phyloP scores from a whole-genome alignment of 1,140 invertebrate species.

The Brachionus rotundiformis region DNA sequence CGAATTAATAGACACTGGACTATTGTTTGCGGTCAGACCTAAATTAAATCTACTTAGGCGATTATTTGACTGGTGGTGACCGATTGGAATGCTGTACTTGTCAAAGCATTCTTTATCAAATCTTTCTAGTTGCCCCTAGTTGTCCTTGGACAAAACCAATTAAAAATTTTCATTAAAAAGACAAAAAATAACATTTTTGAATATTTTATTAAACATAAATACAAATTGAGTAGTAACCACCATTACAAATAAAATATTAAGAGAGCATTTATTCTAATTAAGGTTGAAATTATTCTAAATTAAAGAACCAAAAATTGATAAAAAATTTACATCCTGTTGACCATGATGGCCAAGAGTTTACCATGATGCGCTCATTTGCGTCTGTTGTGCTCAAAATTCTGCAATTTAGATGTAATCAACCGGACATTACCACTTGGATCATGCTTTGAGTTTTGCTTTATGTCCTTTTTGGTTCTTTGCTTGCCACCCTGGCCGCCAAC shows the following conservation, averaged over 20 bases:
- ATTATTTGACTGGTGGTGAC: constrained; percentile 17
- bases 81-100: constrained; percentile 31
- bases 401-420: constrained; percentile 43
- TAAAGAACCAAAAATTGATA: not conserved
- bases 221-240: not conserved
- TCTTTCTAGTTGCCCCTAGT: not conserved
- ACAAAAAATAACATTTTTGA: not conserved
- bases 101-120: constrained; percentile 52
- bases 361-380: constrained; percentile 17
- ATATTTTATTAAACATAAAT: not conserved
- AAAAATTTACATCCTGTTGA: not conserved
- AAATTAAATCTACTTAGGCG: not conserved
- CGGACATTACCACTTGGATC: constrained; percentile 40
- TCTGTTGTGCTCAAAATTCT: constrained; percentile 35
- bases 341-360: not conserved
- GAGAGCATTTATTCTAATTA: not conserved
- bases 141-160: too few species aligned
- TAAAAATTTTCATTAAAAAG: too few species aligned
- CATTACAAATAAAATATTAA: not conserved
- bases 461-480: constrained; percentile 38
- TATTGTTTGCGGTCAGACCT: not conserved
- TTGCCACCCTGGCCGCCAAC: constrained; percentile 30
- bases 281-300: constrained; percentile 3
- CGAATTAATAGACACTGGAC: not conserved
- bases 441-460: constrained; percentile 24